Evolutionary conservation across 2,113 vertebrate genomes (phyloP).

Genomic region (Pseudorhombus dupliciocellatus): DNA sequence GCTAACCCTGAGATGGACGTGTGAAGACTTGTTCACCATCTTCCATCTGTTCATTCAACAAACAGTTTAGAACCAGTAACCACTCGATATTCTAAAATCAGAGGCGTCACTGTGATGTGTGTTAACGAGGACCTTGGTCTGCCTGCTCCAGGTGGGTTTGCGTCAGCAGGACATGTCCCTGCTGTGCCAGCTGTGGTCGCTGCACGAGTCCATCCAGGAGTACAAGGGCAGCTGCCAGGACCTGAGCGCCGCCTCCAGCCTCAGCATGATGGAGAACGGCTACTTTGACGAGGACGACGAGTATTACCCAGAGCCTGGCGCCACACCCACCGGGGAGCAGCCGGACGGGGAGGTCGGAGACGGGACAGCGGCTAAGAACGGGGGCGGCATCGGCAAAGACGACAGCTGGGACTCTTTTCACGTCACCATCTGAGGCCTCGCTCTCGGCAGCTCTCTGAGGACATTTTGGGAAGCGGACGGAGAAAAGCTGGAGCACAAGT

Average conservation of each 20-base stretch:
- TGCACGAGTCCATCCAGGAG: slow-evolving; percentile 98
- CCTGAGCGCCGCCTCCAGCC: slow-evolving; percentile 85
- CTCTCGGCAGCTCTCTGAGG: background rate
- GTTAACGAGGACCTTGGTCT: background rate
- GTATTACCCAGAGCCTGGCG: slow-evolving; percentile 83
- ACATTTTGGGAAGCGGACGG: background rate
- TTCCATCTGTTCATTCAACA: no score
- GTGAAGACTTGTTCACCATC: background rate
- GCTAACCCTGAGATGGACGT: no score
- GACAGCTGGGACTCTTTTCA: slow-evolving; percentile 87
- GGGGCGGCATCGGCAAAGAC: slow-evolving; percentile 64
- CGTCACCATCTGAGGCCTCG: slow-evolving; percentile 75
- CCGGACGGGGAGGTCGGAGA: slow-evolving; percentile 66
- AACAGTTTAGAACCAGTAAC: background rate
- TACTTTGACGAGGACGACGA: slow-evolving; percentile 97
- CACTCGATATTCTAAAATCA: background rate
- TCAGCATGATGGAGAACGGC: slow-evolving; percentile 91
- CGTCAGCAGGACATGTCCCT: slow-evolving; percentile 99
- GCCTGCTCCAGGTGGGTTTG: slow-evolving; percentile 87
- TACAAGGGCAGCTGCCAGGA: slow-evolving; percentile 97
- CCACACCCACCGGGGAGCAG: slow-evolving; percentile 80
- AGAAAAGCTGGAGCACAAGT: slow-evolving; percentile 2
- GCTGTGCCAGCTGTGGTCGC: slow-evolving; percentile 96
- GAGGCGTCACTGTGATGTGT: background rate
- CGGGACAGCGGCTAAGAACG: slow-evolving; percentile 65